Evolutionary conservation across 2,888 invertebrate species (phyloP), one percentile per base, ranked within the genome.

Genomic region (Resseliella maxima): DNA sequence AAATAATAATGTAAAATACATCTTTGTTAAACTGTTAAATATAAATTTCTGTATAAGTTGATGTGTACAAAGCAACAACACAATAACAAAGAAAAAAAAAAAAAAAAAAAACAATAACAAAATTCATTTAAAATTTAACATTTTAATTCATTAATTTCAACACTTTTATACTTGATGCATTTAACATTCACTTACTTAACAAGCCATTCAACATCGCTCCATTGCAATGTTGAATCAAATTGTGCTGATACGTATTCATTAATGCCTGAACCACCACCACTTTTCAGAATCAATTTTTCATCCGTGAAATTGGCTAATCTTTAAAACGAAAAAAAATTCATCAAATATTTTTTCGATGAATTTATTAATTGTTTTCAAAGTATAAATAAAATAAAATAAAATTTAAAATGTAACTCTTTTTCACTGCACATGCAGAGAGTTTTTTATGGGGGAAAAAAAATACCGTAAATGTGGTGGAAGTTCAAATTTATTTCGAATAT

Each of bases 161-260:
- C 41, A 12, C 41, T 41, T 18, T 15, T 64, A 31, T 31, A 3
- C 1, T 24, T 27, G 27, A 27, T 64, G 27, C 36, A 15, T 81
- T 35, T 41, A 12, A 8, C 38, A 31, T n/a, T 36, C 10, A 18
- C 41, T 41, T 89, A 94, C 93, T 94, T 94, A 90, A 94, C 95
- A 21, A 98, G 91, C 98, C 98, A 98, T 87, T 93, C 92, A 0
- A 99, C 92, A 88, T 97, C 97, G n/a, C 94, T 92, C 98, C 98
- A 98, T 0, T 95, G 94, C 27, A 98, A 90, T 0, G 95, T 93
- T 87, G 94, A 92, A 90, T 98, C 98, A 89, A 97, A 96, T 87
- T 97, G 92, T 87, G 93, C 93, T 46, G 92, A 92, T 0, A 97
- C 95, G 89, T 97, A 97, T 88, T 94, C 94, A 89, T 94, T 95